phyloP scores from a whole-genome alignment of 2,113 vertebrate species.

The Callospermophilus lateralis region DNA sequence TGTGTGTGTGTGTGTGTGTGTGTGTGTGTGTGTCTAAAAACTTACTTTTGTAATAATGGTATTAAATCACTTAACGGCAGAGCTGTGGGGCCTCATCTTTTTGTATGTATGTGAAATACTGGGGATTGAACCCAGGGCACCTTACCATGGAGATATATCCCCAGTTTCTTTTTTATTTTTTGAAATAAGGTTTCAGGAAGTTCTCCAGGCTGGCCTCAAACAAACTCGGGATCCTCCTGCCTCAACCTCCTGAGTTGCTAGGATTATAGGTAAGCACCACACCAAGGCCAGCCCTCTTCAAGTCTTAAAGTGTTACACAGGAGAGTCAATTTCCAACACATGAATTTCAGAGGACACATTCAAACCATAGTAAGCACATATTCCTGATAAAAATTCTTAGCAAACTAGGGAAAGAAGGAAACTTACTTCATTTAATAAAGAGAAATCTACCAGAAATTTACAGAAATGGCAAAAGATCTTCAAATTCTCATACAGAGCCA shows the following conservation, averaged over 20 bases:
- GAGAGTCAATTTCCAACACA: background rate
- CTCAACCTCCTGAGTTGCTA: no score
- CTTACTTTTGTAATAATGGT: background rate
- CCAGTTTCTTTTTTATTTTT: background rate
- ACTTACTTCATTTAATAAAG: conserved; percentile 32
- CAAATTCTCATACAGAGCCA: conserved; percentile 18
- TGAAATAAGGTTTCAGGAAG: no score
- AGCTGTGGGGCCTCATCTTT: background rate
- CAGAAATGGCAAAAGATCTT: conserved; percentile 32
- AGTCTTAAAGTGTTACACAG: background rate
- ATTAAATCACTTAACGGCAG: background rate
- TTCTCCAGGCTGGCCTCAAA: no score
- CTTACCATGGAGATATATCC: no score
- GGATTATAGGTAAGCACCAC: no score
- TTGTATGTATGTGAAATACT: background rate
- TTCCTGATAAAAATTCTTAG: conserved; percentile 11
- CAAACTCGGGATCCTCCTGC: no score
- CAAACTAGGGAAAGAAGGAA: background rate
- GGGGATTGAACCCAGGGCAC: background rate
- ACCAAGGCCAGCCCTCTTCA: no score
- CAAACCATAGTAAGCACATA: background rate
- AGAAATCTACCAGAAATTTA: background rate
- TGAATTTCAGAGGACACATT: background rate
- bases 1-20: background rate
- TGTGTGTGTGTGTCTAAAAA: background rate